Percentiles rank a stretch among this genome's conserved stretches.
phyloP scores from a whole-genome alignment of 1,140 invertebrate species.

The fruit fly (Drosophila melanogaster) region DNA sequence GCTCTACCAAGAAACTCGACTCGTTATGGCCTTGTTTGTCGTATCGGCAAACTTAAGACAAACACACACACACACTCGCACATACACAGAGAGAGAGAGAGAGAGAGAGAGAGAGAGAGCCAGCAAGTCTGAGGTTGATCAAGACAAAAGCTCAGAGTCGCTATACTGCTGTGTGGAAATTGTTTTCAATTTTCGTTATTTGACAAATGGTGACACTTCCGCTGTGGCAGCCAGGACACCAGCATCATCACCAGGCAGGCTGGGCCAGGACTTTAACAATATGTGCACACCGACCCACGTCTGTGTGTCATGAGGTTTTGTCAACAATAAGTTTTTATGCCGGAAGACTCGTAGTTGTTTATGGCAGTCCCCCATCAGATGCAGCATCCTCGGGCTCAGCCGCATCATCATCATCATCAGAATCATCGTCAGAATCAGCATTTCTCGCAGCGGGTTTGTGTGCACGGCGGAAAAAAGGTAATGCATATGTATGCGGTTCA shows the following conservation, averaged over 20 bases:
- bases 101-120: background rate
- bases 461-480: constrained; percentile 21
- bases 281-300: constrained; percentile 45
- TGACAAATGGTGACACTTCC: constrained; percentile 84
- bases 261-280: constrained; percentile 67
- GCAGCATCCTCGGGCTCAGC: constrained; percentile 34
- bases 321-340: constrained; percentile 81
- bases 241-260: constrained; percentile 10
- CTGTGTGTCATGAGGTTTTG: constrained; percentile 75
- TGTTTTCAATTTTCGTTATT: constrained; percentile 84
- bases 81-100: no score
- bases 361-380: constrained; percentile 55
- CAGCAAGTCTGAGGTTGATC: constrained; percentile 27
- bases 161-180: constrained; percentile 66
- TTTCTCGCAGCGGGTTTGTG: background rate
- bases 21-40: constrained; percentile 48
- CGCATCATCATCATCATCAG: constrained; percentile 31
- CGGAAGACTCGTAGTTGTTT: constrained; percentile 76
- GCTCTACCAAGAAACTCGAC: constrained; percentile 6
- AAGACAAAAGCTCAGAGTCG: constrained; percentile 51
- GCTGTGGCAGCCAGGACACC: constrained; percentile 66
- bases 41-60: constrained; percentile 19
- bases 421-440: constrained; percentile 1
- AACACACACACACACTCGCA: no score
- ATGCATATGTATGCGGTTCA: background rate